Evolutionary conservation across 2,113 vertebrate species (phyloP).

Genomic region (Thalassarche chlororhynchos): DNA sequence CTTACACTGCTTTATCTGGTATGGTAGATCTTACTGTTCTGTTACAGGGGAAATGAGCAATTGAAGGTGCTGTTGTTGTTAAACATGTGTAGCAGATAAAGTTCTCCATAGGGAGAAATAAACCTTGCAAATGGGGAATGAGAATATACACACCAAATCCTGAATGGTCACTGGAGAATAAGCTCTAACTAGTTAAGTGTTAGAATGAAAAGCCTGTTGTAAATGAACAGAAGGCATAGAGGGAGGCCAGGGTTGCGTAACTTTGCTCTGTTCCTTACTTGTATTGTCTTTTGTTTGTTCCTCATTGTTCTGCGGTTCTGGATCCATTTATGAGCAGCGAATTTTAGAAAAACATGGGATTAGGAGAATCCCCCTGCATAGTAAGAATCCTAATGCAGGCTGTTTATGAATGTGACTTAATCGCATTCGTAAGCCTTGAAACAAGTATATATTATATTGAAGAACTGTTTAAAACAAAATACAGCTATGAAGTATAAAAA

Average conservation of each 20-base stretch:
- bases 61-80: background rate
- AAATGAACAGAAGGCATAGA: background rate
- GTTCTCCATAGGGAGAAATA: background rate
- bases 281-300: background rate
- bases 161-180: background rate
- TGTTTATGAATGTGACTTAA: background rate
- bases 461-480: background rate
- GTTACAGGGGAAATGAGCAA: background rate
- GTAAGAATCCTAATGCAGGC: background rate
- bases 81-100: background rate
- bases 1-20: background rate
- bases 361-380: background rate
- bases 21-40: background rate
- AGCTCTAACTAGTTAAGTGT: background rate
- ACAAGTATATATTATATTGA: background rate
- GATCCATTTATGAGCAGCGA: background rate
- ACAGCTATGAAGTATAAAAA: background rate
- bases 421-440: background rate
- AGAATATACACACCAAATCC: background rate
- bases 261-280: background rate
- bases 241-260: background rate
- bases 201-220: slow-evolving; percentile 13
- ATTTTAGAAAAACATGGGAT: background rate
- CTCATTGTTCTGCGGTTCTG: background rate
- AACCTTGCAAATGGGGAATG: background rate